These are phyloP conservation scores for Limnephilus lunatus DNA, from an alignment of 2,888 invertebrate genomes.

Conservation along the genomic window DNA sequence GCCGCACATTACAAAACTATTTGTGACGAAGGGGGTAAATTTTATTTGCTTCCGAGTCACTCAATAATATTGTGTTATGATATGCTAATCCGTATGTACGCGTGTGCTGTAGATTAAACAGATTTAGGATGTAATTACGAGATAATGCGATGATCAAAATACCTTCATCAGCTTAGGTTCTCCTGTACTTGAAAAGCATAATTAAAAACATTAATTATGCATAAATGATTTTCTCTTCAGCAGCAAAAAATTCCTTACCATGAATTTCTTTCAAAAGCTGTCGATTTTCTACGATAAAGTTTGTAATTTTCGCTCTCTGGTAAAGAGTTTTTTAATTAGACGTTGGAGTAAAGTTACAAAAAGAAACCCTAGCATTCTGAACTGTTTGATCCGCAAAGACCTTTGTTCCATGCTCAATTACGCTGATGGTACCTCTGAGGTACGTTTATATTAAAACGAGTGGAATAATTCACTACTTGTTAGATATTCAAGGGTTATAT, in stretches of 20 bases:
- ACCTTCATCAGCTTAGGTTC: not conserved
- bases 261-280: not conserved
- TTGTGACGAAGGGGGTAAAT: no score
- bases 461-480: not conserved
- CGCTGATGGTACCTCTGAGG: not conserved
- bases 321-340: not conserved
- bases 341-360: not conserved
- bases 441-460: not conserved
- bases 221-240: not conserved
- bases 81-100: no score
- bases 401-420: not conserved
- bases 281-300: not conserved
- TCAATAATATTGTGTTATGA: no score
- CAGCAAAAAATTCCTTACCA: not conserved
- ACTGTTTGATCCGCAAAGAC: not conserved
- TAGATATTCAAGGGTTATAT: no score
- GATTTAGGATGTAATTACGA: no score
- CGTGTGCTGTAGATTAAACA: no score
- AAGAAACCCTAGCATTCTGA: not conserved
- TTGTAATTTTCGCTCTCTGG: not conserved
- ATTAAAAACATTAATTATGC: not conserved
- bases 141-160: not conserved
- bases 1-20: no score
- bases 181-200: not conserved
- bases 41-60: no score